Conservation (phyloP, 2,888 invertebrate genomes). For the Oithona nana region DNA sequence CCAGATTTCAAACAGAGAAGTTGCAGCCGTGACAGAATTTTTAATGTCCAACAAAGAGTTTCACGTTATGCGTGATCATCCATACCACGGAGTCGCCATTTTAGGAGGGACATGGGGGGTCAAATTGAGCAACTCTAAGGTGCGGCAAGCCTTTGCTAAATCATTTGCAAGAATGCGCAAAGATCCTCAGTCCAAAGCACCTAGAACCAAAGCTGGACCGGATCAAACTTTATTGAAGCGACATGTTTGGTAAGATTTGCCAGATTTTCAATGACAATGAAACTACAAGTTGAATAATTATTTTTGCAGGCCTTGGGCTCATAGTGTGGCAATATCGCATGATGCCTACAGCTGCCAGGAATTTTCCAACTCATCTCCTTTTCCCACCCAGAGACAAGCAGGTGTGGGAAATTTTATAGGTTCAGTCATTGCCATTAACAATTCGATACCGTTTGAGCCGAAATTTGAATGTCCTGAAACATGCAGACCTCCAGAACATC, state of each 20-base stretch:
- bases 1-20: slow-evolving; percentile 17
- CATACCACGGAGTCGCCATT: slow-evolving; percentile 12
- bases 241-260: not conserved
- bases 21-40: slow-evolving; percentile 18
- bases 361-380: slow-evolving; percentile 7
- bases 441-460: not conserved
- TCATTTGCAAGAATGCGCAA: not conserved
- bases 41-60: slow-evolving; percentile 12
- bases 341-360: slow-evolving; percentile 16
- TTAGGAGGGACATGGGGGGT: slow-evolving; percentile 14
- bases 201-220: not conserved
- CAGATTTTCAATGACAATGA: not conserved
- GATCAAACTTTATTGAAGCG: not conserved
- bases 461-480: slow-evolving; percentile 3
- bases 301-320: slow-evolving; percentile 3
- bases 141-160: not conserved
- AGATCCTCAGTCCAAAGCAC: not conserved
- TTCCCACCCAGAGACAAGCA: slow-evolving; percentile 9
- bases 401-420: slow-evolving; percentile 13
- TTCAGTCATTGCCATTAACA: not conserved
- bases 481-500: slow-evolving; percentile 1
- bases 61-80: slow-evolving; percentile 19
- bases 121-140: not conserved
- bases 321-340: slow-evolving; percentile 1
- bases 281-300: not conserved